Percentiles rank a stretch among this genome's conserved stretches.
phyloP scores from a whole-genome alignment of 2,888 invertebrate genomes.

The Dendrolimus houi region DNA sequence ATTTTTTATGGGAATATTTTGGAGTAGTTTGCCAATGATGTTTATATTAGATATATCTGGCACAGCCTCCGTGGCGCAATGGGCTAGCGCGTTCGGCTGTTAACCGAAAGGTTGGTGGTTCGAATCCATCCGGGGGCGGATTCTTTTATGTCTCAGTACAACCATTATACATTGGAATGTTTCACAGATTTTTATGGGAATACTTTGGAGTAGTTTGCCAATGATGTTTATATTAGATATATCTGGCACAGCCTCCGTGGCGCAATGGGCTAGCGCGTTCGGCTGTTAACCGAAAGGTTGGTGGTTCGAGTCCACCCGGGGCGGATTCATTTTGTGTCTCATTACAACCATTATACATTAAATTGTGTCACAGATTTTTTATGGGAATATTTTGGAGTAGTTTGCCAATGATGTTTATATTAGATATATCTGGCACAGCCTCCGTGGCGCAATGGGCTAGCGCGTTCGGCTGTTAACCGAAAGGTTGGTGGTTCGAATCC shows the following conservation, averaged over 20 bases:
- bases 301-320: constrained; percentile 98
- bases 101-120: constrained; percentile 99
- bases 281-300: constrained; percentile 99
- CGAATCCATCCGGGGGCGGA: constrained; percentile 96
- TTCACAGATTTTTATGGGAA: too few species aligned
- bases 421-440: constrained; percentile 41
- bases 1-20: too few species aligned
- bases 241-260: constrained; percentile 81
- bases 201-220: too few species aligned
- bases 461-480: constrained; percentile 99
- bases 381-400: constrained; percentile 7
- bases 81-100: constrained; percentile 99
- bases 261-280: constrained; percentile 98
- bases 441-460: constrained; percentile 97
- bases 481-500: constrained; percentile 99
- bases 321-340: constrained; percentile 54
- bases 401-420: too few species aligned
- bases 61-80: constrained; percentile 92
- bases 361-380: too few species aligned
- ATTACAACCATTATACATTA: too few species aligned
- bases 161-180: too few species aligned
- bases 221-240: too few species aligned
- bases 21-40: too few species aligned
- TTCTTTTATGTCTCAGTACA: too few species aligned
- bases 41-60: constrained; percentile 3